phyloP scores from a whole-genome alignment of 2,113 vertebrate genomes.

The Triplophysa tibetana region DNA sequence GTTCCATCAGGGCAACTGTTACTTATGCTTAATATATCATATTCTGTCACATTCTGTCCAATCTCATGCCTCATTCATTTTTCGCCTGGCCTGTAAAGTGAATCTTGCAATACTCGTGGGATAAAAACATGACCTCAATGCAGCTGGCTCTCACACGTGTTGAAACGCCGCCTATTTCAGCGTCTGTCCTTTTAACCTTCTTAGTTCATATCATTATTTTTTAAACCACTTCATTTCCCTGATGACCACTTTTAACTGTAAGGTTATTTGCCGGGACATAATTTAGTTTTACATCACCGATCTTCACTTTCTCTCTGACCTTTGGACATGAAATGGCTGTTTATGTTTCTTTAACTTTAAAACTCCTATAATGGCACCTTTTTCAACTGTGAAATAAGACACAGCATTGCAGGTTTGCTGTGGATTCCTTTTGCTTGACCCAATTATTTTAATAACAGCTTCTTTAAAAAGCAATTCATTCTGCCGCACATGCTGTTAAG shows the following conservation, averaged over 20 bases:
- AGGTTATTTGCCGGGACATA: no score
- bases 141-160: not conserved
- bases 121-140: slow-evolving; percentile 26
- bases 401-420: no score
- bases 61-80: not conserved
- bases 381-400: no score
- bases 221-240: not conserved
- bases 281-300: not conserved
- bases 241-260: no score
- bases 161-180: not conserved
- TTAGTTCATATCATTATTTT: not conserved
- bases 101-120: not conserved
- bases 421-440: no score
- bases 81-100: slow-evolving; percentile 1
- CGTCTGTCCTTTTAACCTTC: not conserved
- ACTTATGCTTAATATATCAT: slow-evolving; percentile 14
- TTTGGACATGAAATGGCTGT: no score
- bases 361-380: no score
- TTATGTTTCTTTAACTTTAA: no score
- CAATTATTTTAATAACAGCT: no score
- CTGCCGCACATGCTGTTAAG: no score
- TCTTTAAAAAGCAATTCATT: no score
- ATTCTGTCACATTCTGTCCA: not conserved
- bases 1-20: slow-evolving; percentile 5
- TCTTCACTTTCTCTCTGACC: not conserved